A percentile compares a stretch with the other conserved stretches of the same genome.
These are phyloP conservation scores for Maniola jurtina DNA, from an alignment of 1,140 invertebrate genomes.

Conservation along the genomic window DNA sequence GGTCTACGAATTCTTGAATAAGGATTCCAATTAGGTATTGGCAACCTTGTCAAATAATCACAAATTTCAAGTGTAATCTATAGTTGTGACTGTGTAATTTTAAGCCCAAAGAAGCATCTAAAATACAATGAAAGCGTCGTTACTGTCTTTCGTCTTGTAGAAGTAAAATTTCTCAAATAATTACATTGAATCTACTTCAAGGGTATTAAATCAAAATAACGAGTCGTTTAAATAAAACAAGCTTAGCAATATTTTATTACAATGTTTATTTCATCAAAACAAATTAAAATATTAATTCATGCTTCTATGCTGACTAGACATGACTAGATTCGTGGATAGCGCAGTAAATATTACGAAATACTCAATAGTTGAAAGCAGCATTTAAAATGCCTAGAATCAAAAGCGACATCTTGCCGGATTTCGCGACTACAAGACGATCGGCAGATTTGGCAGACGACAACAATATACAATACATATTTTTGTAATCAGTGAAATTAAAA, in stretches of 20 bases:
- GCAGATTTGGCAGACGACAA: constrained; percentile 56
- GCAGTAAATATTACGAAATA: background rate
- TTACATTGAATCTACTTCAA: constrained; percentile 17
- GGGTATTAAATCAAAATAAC: constrained; percentile 33
- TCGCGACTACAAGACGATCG: constrained; percentile 75
- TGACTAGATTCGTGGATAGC: constrained; percentile 55
- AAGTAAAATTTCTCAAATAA: constrained; percentile 39
- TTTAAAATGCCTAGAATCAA: constrained; percentile 54
- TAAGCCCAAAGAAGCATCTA: constrained; percentile 65
- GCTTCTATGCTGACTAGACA: constrained; percentile 57
- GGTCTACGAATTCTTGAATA: background rate
- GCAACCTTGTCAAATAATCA: constrained; percentile 27
- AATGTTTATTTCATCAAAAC: constrained; percentile 62
- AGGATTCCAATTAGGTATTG: constrained; percentile 14
- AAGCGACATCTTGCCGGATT: constrained; percentile 48
- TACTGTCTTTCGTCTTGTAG: constrained; percentile 71
- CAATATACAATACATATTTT: constrained; percentile 59
- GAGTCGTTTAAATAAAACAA: constrained; percentile 69
- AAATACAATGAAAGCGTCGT: constrained; percentile 61
- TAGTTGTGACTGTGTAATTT: constrained; percentile 33
- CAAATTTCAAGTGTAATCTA: constrained; percentile 1
- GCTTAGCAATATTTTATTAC: constrained; percentile 36
- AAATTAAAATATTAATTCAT: constrained; percentile 40
- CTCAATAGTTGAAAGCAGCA: background rate
- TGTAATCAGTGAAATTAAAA: constrained; percentile 70